These are phyloP conservation scores for Nothocercus nigrocapillus DNA, from an alignment of 2,113 vertebrate species.

Conservation along the genomic window DNA sequence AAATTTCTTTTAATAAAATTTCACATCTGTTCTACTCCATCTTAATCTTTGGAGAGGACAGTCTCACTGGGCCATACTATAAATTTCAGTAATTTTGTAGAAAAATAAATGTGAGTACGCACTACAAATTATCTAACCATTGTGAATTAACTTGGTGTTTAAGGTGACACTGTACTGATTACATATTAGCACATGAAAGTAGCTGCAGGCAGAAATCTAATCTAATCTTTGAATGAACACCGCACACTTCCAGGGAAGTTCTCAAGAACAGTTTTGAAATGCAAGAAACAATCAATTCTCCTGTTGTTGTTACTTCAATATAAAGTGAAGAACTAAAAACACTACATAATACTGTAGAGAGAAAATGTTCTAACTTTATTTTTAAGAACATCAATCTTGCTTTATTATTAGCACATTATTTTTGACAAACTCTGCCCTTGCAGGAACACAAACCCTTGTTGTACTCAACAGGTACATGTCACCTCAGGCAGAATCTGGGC, in stretches of 20 bases:
- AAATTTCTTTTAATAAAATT: conserved; percentile 52
- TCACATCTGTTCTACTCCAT: conserved; percentile 25
- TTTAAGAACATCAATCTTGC: conserved; percentile 9
- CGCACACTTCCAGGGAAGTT: background rate
- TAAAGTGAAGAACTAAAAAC: background rate
- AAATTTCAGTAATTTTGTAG: background rate
- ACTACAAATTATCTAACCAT: conserved; percentile 10
- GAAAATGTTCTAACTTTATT: background rate
- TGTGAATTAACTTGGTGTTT: conserved; percentile 48
- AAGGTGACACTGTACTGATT: conserved; percentile 49
- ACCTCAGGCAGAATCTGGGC: background rate
- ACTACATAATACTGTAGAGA: background rate
- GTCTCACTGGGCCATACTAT: background rate
- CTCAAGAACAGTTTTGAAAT: conserved; percentile 18
- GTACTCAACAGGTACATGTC: background rate
- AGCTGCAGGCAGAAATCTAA: conserved; percentile 10
- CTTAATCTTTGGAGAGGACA: background rate
- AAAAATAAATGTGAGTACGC: background rate
- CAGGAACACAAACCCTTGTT: background rate
- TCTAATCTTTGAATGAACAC: conserved; percentile 4
- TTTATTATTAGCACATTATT: background rate
- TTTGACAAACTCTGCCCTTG: conserved; percentile 8
- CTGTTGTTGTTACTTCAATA: background rate
- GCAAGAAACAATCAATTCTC: conserved; percentile 27
- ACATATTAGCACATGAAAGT: conserved; percentile 34